Evolutionary conservation across 2,113 vertebrate genomes (phyloP).

Genomic region (Lanius collurio): DNA sequence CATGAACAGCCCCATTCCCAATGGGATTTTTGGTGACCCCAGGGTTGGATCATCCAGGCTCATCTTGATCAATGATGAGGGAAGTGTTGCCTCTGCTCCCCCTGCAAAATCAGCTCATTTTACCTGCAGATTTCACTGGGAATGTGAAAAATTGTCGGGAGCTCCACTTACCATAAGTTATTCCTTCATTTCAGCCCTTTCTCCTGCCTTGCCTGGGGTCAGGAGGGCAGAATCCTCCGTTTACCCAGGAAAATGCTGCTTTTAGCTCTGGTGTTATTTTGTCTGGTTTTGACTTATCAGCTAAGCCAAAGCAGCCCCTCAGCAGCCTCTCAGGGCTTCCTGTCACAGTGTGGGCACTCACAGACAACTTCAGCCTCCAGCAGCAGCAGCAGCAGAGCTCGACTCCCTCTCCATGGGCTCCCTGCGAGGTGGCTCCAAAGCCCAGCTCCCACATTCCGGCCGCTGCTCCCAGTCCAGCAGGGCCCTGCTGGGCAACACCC

Average conservation of each 20-base stretch:
- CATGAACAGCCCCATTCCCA: rapidly evolving
- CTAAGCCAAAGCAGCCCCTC: neutral
- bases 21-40: neutral
- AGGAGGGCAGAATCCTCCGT: neutral
- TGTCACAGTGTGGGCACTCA: neutral
- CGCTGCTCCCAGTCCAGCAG: rapidly evolving
- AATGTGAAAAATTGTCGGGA: neutral
- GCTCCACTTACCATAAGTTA: neutral
- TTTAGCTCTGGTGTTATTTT: neutral
- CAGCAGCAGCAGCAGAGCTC: neutral
- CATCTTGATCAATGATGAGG: rapidly evolving
- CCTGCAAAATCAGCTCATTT: neutral
- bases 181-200: neutral
- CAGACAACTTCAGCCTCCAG: neutral
- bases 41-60: rapidly evolving
- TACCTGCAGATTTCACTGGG: neutral
- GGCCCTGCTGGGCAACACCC: neutral
- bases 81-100: neutral
- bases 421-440: neutral
- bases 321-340: neutral
- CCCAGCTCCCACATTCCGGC: rapidly evolving
- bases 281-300: neutral
- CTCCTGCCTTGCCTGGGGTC: neutral
- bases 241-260: neutral
- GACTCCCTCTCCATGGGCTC: neutral